Evolutionary conservation across 2,797 vertebrate species (phyloP), one percentile per base, ranked within the genome.

Genomic region (Xiphophorus birchmanni): DNA sequence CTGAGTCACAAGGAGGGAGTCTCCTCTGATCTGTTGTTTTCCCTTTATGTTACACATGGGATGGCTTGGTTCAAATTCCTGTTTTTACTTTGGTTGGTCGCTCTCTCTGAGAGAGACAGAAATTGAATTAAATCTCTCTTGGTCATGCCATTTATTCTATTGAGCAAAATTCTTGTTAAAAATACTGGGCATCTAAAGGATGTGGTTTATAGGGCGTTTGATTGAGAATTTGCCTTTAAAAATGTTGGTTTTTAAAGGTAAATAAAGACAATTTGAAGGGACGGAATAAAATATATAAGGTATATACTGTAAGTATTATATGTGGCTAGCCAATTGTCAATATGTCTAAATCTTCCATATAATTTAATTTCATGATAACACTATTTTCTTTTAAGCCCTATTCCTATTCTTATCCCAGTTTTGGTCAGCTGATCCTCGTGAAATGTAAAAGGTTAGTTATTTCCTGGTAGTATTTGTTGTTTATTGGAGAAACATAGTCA

Each of bases 1-100:
- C 87, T 92, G 92, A 94, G 90, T 93, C 94, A 94, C 88, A 87
- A 80, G 82, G 86, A 88, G 83, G 86, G 84, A 91, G 84, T 89
- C 90, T 92, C 89, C 84, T 82, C 75, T 42, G 73, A 86, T 81
- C 75, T 74, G 78, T 82, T 90, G 91, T 94, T 92, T 88, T 83
- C 82, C 67, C 84, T 26, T 90, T 54, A 83, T 80, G 84, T 84
- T 84, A 86, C 84, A 86, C 84, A 77, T 86, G 73, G 76, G 35
- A 58, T 75, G 48, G 79, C 63, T 58, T 76, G 54, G 79, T 58
- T 58, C 26, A 47, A 81, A 82, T 90, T 79, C 67, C 48, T 10
- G 71, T 72, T 76, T 89, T 42, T 52, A 78, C 84, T 89, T 86
- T 35, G 65, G n/a, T 40, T 75, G 82, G 81, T 84, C 60, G 37